Evolutionary conservation across 1,140 invertebrate genomes (phyloP), one percentile per base, ranked within the genome.

Genomic region (Nephila pilipes): DNA sequence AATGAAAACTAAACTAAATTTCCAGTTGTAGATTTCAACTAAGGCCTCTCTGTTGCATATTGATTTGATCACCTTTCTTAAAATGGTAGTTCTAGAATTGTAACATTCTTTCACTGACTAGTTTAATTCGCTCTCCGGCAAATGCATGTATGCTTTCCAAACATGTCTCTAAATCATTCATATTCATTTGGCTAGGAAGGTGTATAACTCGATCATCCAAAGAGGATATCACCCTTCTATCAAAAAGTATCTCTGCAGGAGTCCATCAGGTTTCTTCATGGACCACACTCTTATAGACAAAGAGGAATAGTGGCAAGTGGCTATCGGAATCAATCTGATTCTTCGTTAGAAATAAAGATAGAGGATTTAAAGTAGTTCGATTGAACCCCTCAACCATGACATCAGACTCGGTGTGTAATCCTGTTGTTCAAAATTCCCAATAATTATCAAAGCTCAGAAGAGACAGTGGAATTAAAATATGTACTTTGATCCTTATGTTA

Each of bases 351-450:
- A 94, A 96, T 94, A n/a, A n/a, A 94, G 93, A 60, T 16, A 95
- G 83, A 93, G 92, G 87, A 29, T 92, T 75, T 65, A 83, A 46
- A 5, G 95, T 79, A 16, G 95, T 95, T 57, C 93, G 25, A 88
- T 95, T 95, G 38, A 94, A 94, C 29, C 94, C 58, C 81, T 95
- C 94, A 96, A n/a, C 95, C 94, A 95, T 95, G 29, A 95, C 95
- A 90, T 95, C 94, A 1, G 95, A 95, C 69, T 95, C 95, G 2
- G 95, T 95, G 93, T 95, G 94, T 2, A 94, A 81, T 8, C 95
- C 20, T 1, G 95, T 95, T 1, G 95, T 95, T 32, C 16, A 94
- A 36, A 1, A 95, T 94, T 2, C 94, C 94, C 12, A 95, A 58
- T 12, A 95, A 18, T n/a, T 60, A 94, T 94, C 79, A 94, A 94